These are phyloP conservation scores for Cyrtonyx montezumae DNA, from an alignment of 2,113 vertebrate species.

Conservation along the genomic window DNA sequence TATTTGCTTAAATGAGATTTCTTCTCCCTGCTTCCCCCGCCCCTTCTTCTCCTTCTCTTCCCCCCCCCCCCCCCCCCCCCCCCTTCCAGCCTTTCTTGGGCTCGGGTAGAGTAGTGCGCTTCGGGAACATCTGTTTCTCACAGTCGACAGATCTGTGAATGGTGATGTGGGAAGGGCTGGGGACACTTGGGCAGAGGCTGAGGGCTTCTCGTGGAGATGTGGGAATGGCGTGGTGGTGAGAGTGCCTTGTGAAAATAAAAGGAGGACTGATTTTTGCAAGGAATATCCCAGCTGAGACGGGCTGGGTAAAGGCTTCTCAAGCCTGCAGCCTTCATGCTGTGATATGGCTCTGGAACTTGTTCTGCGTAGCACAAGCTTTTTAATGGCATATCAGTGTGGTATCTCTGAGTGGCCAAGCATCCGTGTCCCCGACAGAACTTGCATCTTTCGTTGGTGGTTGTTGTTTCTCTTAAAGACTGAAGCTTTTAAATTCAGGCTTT, in stretches of 20 bases:
- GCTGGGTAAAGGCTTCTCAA: not conserved
- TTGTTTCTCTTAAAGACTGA: not conserved
- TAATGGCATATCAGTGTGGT: not conserved
- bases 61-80: no score
- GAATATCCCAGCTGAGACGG: not conserved
- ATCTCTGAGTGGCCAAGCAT: not conserved
- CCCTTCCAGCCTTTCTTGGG: not conserved
- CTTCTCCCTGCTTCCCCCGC: not conserved
- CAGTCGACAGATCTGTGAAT: slow-evolving; percentile 34
- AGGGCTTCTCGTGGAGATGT: not conserved
- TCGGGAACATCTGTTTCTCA: slow-evolving; percentile 59
- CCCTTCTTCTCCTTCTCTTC: not conserved
- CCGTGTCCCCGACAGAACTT: not conserved
- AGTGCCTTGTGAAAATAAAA: slow-evolving; percentile 30
- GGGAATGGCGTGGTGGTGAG: slow-evolving; percentile 20
- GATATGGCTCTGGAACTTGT: not conserved
- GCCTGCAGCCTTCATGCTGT: not conserved
- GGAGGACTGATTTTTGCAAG: not conserved
- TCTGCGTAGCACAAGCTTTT: not conserved
- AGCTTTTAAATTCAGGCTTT: not conserved
- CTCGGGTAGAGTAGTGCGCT: not conserved
- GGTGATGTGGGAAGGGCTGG: slow-evolving; percentile 51
- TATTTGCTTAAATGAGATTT: slow-evolving; percentile 1
- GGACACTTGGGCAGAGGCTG: not conserved
- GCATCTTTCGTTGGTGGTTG: not conserved